Conservation (phyloP, 2,888 invertebrate genomes). For the Drosophila prolongata region DNA sequence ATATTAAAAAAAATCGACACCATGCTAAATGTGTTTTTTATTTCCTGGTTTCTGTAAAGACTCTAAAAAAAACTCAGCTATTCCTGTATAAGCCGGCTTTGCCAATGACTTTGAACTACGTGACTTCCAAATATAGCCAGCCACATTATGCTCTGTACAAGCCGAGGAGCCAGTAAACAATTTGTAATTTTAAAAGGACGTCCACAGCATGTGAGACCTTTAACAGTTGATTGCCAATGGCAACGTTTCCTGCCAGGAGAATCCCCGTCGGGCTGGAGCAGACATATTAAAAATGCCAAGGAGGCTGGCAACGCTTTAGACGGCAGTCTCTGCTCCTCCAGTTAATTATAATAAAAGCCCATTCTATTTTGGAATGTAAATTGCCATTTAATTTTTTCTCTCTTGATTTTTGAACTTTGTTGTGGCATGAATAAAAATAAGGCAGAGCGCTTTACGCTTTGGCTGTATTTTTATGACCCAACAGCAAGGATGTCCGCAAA, state of each 20-base stretch:
- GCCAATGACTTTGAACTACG: conserved; percentile 9
- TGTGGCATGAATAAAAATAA: conserved; percentile 45
- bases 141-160: neutral
- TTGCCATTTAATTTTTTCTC: conserved; percentile 70
- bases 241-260: conserved; percentile 20
- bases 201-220: conserved; percentile 22
- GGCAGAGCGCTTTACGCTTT: conserved; percentile 19
- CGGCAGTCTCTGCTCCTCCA: conserved; percentile 20
- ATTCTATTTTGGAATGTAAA: conserved; percentile 71
- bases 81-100: neutral
- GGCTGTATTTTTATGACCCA: conserved; percentile 63
- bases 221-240: conserved; percentile 37
- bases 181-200: conserved; percentile 24
- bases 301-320: conserved; percentile 10
- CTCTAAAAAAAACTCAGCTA: neutral
- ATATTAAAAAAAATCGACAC: neutral
- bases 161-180: conserved; percentile 16
- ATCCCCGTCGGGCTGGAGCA: conserved; percentile 15
- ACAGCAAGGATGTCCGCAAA: conserved; percentile 9
- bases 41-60: neutral
- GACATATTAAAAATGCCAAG: conserved; percentile 45
- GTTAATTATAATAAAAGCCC: conserved; percentile 72
- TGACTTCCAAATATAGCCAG: neutral
- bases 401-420: conserved; percentile 62
- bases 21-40: neutral